Conservation (phyloP, 2,888 invertebrate species). For the Seira ritae region DNA sequence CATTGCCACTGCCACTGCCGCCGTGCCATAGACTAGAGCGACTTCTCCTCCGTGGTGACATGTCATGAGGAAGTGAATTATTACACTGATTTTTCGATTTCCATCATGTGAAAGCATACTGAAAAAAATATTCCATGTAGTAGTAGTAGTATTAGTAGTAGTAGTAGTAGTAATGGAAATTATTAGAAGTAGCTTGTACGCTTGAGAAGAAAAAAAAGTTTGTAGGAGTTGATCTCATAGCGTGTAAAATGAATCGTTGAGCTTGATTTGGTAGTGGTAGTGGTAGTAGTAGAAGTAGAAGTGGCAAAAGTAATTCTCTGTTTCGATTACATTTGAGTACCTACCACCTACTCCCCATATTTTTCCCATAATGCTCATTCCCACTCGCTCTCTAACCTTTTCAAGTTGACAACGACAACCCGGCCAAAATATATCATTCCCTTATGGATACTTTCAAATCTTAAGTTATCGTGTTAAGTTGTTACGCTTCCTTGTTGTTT, state of each 20-base stretch:
- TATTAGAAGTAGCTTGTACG: conserved; percentile 1
- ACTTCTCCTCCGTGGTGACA: conserved; percentile 35
- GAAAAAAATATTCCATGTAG: not conserved
- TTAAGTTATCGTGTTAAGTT: too few species aligned
- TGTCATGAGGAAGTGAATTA: conserved; percentile 58
- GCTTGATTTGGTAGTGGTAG: conserved; percentile 49
- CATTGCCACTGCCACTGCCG: too few species aligned
- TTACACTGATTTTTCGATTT: conserved; percentile 62
- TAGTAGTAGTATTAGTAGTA: too few species aligned
- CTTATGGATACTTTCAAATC: too few species aligned
- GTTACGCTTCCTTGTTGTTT: too few species aligned
- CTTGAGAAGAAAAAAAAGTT: not conserved
- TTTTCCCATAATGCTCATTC: too few species aligned
- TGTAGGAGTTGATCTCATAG: conserved; percentile 35
- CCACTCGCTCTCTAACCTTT: too few species aligned
- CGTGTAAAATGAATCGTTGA: conserved; percentile 47
- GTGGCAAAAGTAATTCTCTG: not conserved
- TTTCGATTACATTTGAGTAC: conserved; percentile 1
- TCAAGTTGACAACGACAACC: too few species aligned
- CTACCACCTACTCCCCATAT: too few species aligned
- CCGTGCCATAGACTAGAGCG: too few species aligned
- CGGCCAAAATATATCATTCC: too few species aligned
- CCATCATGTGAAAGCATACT: conserved; percentile 9
- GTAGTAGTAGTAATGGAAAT: conserved; percentile 19
- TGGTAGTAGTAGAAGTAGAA: too few species aligned